Percentiles rank a stretch among this genome's conserved stretches.
phyloP scores from a whole-genome alignment of 2,113 vertebrate species.

The Cyphotilapia sp. region DNA sequence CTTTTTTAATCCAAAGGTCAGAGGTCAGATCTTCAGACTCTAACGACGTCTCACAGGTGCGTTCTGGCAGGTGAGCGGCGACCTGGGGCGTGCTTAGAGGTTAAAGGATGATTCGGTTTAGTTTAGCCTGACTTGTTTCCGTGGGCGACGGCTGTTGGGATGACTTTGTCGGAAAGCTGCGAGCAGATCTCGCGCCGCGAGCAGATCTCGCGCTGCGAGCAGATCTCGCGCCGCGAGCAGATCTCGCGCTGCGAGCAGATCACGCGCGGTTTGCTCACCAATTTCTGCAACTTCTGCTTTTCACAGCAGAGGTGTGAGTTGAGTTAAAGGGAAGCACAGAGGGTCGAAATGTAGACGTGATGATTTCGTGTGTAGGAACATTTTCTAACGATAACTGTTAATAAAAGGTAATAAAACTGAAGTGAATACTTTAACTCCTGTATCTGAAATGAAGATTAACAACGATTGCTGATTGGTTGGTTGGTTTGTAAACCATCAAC shows the following conservation, averaged over 20 bases:
- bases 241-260: accelerated
- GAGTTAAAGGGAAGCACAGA: not conserved
- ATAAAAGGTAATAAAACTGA: not conserved
- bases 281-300: not conserved
- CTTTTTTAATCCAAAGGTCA: not conserved
- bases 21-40: not conserved
- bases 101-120: not conserved
- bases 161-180: accelerated
- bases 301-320: not conserved
- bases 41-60: not conserved
- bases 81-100: not conserved
- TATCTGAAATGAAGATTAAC: not conserved
- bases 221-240: accelerated
- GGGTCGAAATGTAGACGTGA: accelerated
- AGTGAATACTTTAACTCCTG: not conserved
- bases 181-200: accelerated
- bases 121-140: not conserved
- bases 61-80: not conserved
- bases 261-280: accelerated
- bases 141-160: not conserved
- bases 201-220: no score
- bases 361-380: not conserved
- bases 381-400: not conserved
- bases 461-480: not conserved
- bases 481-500: accelerated